These are phyloP conservation scores for Uropsilus gracilis DNA, from an alignment of 2,113 vertebrate species.

Conservation along the genomic window DNA sequence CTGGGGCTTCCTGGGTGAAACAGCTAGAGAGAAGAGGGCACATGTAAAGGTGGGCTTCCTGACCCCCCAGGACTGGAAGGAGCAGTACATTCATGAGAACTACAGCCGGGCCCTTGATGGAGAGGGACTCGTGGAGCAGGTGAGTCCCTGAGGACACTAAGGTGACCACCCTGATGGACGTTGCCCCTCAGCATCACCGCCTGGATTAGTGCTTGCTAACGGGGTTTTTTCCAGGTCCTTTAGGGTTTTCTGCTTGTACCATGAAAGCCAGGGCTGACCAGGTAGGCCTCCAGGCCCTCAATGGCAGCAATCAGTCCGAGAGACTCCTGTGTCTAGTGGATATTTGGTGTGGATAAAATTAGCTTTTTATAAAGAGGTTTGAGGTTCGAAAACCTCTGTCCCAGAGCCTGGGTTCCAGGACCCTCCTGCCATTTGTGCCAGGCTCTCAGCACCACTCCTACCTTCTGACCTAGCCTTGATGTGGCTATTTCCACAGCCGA, in stretches of 20 bases:
- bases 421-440: no score
- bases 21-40: accelerated
- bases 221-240: background rate
- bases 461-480: background rate
- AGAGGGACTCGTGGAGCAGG: conserved; percentile 83
- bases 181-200: accelerated
- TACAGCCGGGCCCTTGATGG: conserved; percentile 86
- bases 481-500: no score
- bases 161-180: accelerated
- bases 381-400: background rate
- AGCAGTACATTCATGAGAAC: conserved; percentile 89
- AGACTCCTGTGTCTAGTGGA: background rate
- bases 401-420: no score
- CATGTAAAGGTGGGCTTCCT: background rate
- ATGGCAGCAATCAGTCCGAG: accelerated
- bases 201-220: background rate
- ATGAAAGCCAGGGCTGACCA: background rate
- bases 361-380: background rate
- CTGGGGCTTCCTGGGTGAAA: background rate
- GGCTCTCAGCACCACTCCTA: background rate
- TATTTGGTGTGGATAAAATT: background rate
- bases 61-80: conserved; percentile 86
- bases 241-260: background rate
- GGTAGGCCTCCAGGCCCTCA: background rate
- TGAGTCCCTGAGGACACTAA: conserved; percentile 33